Evolutionary conservation across 2,797 vertebrate species (phyloP).

Genomic region (Odontamblyopus rebecca): DNA sequence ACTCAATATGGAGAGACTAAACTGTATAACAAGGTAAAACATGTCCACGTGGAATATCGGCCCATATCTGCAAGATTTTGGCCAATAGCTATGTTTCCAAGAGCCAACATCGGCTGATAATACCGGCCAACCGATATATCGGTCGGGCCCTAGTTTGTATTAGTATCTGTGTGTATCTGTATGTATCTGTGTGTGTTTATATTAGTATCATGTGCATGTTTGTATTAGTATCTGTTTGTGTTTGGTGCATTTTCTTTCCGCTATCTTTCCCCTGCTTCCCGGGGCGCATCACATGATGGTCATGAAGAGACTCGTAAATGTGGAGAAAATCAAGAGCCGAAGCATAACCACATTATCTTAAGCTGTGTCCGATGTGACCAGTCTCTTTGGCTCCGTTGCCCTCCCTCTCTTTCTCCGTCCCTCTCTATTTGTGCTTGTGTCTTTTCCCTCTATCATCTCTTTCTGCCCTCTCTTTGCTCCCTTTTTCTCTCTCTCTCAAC

Average conservation of each 20-base stretch:
- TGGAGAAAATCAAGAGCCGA: slow-evolving; percentile 21
- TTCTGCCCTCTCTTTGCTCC: not conserved
- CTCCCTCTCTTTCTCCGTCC: not conserved
- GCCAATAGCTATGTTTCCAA: no score
- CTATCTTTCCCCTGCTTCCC: not conserved
- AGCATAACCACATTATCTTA: slow-evolving; percentile 12
- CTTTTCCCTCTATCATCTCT: not conserved
- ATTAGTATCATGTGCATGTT: not conserved
- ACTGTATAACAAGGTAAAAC: no score
- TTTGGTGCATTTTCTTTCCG: not conserved
- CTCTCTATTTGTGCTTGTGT: no score
- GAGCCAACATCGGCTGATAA: no score
- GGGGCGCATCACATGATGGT: slow-evolving; percentile 23
- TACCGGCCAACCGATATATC: no score
- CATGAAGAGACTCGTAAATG: slow-evolving; percentile 19
- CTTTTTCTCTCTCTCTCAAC: no score
- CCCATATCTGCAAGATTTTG: no score
- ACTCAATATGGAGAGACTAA: no score
- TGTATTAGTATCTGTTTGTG: no score
- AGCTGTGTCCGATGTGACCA: slow-evolving; percentile 11
- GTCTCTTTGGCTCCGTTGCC: not conserved
- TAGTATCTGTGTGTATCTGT: not conserved
- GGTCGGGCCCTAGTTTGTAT: not conserved
- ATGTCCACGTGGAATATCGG: no score
- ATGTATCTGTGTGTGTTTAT: not conserved